Evolutionary conservation across 2,888 invertebrate species (phyloP).

Genomic region (Augiades crinisus): DNA sequence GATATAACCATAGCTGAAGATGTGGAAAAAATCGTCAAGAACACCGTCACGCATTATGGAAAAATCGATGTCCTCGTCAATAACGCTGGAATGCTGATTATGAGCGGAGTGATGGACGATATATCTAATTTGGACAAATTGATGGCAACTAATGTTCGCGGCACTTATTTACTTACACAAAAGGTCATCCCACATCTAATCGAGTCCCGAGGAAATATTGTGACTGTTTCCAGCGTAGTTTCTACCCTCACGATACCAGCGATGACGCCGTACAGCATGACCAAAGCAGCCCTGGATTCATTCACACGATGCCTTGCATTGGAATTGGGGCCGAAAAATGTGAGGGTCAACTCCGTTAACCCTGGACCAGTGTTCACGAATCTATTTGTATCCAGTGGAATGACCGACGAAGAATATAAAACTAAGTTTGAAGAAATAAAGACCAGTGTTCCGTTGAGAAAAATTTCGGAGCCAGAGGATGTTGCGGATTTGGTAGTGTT

Average conservation of each 20-base stretch:
- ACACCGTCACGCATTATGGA: conserved; percentile 47
- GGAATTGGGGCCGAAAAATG: conserved; percentile 52
- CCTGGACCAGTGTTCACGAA: conserved; percentile 61
- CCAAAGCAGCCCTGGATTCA: conserved; percentile 64
- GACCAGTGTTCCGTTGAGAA: conserved; percentile 46
- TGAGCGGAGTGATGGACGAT: conserved; percentile 42
- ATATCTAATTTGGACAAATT: conserved; percentile 50
- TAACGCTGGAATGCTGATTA: conserved; percentile 54
- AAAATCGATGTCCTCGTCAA: conserved; percentile 61
- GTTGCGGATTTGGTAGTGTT: conserved; percentile 56
- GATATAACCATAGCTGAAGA: conserved; percentile 56
- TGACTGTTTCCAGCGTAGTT: conserved; percentile 59
- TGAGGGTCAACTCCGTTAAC: conserved; percentile 62
- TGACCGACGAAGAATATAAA: conserved; percentile 44
- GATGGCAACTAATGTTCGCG: conserved; percentile 57
- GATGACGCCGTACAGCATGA: conserved; percentile 59
- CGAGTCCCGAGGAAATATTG: conserved; percentile 55
- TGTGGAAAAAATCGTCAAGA: conserved; percentile 47
- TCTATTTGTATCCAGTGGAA: conserved; percentile 49
- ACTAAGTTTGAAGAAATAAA: conserved; percentile 44
- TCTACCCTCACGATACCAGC: conserved; percentile 46
- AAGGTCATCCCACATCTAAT: conserved; percentile 49
- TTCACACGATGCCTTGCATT: conserved; percentile 60
- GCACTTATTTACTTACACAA: conserved; percentile 52
- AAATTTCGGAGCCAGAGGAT: conserved; percentile 48